Evolutionary conservation across 2,888 invertebrate genomes (phyloP).

Genomic region (Macrosoma leucophasiata): DNA sequence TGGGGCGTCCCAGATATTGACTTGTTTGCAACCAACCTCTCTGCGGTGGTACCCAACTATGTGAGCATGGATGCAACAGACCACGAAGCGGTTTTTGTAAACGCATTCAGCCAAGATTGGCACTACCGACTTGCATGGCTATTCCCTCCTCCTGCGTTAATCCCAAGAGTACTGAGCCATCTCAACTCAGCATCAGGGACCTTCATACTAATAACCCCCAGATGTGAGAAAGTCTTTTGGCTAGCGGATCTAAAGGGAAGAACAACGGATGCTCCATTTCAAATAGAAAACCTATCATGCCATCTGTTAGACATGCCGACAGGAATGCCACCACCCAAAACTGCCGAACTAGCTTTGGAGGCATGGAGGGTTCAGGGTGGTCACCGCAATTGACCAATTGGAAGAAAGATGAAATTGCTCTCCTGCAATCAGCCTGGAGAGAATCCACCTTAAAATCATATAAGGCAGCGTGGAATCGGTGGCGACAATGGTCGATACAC

Average conservation of each 20-base stretch:
- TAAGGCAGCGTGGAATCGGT: background rate
- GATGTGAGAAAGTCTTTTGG: constrained; percentile 29
- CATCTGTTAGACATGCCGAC: constrained; percentile 16
- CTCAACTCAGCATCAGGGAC: constrained; percentile 15
- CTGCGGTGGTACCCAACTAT: background rate
- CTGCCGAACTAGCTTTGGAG: constrained; percentile 14
- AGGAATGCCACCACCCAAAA: constrained; percentile 14
- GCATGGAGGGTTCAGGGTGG: constrained; percentile 24
- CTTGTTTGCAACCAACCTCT: too few relatives aligned
- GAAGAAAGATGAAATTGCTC: constrained; percentile 7
- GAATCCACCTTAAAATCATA: constrained; percentile 1
- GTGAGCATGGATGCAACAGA: background rate
- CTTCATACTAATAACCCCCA: constrained; percentile 16
- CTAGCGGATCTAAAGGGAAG: constrained; percentile 26
- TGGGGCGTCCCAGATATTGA: background rate
- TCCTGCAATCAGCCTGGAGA: constrained; percentile 4
- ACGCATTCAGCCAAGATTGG: constrained; percentile 1
- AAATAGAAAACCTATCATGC: constrained; percentile 7
- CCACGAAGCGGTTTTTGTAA: background rate
- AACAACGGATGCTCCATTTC: constrained; percentile 12
- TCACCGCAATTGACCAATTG: constrained; percentile 7
- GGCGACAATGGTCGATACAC: background rate
- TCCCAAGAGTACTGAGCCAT: constrained; percentile 17
- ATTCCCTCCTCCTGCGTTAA: constrained; percentile 9
- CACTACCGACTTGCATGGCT: constrained; percentile 3